Evolutionary conservation across 2,888 invertebrate species (phyloP).

Genomic region (Carabus problematicus): DNA sequence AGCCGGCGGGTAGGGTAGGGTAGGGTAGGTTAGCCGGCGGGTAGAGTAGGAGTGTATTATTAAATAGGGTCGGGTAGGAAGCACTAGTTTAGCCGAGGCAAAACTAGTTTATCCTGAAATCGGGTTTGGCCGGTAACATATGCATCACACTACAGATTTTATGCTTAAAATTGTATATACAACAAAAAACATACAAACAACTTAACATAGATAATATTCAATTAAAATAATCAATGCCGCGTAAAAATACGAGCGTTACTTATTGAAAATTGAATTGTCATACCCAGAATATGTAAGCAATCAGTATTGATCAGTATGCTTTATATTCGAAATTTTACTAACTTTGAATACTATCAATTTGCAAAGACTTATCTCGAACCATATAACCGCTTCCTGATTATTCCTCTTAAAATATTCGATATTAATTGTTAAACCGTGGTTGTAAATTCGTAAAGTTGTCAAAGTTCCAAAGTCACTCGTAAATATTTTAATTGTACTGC

Average conservation of each 20-base stretch:
- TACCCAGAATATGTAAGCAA: no score
- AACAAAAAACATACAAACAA: constrained; percentile 23
- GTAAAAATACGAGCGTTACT: neutral
- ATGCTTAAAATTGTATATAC: no score
- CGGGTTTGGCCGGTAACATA: no score
- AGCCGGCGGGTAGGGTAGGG: no score
- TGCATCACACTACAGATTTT: constrained; percentile 19
- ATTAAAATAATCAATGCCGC: neutral
- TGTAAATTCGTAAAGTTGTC: constrained; percentile 75
- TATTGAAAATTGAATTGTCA: no score
- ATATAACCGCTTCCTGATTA: constrained; percentile 74
- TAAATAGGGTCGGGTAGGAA: no score
- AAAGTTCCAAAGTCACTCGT: constrained; percentile 75
- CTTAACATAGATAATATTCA: neutral
- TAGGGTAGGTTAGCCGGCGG: no score
- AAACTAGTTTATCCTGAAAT: no score
- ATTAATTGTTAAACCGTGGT: constrained; percentile 80
- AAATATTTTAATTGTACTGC: constrained; percentile 73
- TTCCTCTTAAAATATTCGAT: constrained; percentile 83
- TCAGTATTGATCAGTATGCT: no score
- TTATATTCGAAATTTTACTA: neutral
- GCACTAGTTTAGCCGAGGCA: no score
- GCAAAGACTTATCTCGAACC: constrained; percentile 72
- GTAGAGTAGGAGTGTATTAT: no score
- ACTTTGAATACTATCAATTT: no score